These are phyloP conservation scores for Oeneis ivallda DNA, from an alignment of 2,888 invertebrate genomes.

Conservation along the genomic window DNA sequence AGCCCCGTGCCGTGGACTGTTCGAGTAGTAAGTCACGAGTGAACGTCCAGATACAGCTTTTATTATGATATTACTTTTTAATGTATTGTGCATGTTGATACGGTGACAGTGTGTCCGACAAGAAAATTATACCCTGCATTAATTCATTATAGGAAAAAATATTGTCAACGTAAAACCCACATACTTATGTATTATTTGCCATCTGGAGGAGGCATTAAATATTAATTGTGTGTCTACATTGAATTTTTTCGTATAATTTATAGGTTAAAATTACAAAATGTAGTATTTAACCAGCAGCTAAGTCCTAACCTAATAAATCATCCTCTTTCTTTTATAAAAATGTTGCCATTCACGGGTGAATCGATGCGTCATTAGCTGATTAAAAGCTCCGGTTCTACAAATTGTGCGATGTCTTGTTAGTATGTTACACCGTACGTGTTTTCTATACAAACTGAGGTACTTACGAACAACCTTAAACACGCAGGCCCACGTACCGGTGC, in stretches of 20 bases:
- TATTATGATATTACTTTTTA: conserved; percentile 29
- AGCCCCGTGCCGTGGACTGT: conserved; percentile 24
- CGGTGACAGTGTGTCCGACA: conserved; percentile 24
- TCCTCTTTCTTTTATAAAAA: too few species aligned
- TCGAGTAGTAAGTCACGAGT: conserved; percentile 42
- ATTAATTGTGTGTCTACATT: not conserved
- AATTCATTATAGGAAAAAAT: conserved; percentile 24
- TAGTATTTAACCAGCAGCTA: not conserved
- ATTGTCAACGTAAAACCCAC: conserved; percentile 6
- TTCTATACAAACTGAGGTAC: too few species aligned
- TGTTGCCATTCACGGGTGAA: too few species aligned
- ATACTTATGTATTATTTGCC: not conserved
- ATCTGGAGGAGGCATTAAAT: conserved; percentile 12
- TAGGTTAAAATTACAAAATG: not conserved
- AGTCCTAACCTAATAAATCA: too few species aligned
- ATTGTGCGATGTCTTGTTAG: too few species aligned
- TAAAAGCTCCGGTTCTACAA: too few species aligned
- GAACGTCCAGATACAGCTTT: conserved; percentile 18
- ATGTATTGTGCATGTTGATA: conserved; percentile 21
- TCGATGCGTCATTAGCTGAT: too few species aligned
- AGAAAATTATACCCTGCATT: conserved; percentile 24
- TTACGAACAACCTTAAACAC: too few species aligned
- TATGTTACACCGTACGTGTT: too few species aligned
- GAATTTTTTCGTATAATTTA: conserved; percentile 1
- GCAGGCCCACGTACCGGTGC: too few species aligned